Evolutionary conservation across 2,797 vertebrate genomes (phyloP).

Genomic region (Distichodus sexfasciatus): DNA sequence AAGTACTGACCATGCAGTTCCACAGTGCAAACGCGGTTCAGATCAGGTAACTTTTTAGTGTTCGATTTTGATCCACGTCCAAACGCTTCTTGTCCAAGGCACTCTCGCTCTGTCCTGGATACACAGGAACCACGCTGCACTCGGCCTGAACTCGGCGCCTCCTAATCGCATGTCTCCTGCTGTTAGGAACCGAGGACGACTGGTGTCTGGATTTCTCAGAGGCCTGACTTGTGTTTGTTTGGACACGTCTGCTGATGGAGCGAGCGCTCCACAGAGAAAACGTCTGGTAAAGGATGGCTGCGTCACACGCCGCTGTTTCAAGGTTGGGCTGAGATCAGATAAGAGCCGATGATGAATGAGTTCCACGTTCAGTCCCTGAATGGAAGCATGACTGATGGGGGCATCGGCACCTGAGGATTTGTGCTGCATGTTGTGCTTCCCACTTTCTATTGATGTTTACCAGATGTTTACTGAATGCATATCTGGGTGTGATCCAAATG

Average conservation of each 20-base stretch:
- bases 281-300: background rate
- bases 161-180: background rate
- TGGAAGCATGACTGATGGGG: background rate
- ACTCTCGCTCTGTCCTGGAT: background rate
- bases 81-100: background rate
- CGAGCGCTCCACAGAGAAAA: background rate
- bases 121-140: background rate
- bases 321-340: conserved; percentile 17
- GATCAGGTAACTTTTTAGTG: background rate
- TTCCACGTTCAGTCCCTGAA: background rate
- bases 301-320: background rate
- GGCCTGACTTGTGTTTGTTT: background rate
- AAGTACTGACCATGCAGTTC: background rate
- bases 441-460: too few species aligned
- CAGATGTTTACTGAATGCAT: too few species aligned
- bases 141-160: background rate
- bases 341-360: conserved; percentile 9
- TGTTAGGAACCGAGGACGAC: background rate
- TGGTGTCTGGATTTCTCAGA: background rate
- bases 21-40: background rate
- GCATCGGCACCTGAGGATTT: too few species aligned
- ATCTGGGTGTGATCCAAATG: too few species aligned
- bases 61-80: background rate
- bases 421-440: too few species aligned
- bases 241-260: background rate